Base-by-base conservation (phyloP, 2,888 invertebrate genomes). In the Hyppa rectilinea region DNA sequence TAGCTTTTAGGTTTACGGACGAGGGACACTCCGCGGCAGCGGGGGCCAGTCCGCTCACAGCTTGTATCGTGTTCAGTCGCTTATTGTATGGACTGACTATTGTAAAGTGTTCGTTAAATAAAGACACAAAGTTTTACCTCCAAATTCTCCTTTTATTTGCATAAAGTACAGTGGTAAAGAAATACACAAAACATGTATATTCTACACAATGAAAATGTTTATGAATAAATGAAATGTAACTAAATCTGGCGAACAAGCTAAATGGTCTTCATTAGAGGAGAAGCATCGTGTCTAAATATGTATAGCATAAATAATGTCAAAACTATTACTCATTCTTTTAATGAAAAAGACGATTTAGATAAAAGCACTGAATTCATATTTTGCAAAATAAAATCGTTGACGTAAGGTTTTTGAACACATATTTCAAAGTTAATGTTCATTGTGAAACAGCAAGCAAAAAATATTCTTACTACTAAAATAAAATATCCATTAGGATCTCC, bases 401-500 rank as follows among this genome's bases (percentile, higher is more conserved):
- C 40, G 55, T 60, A 49, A 81, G 70, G 52, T 73, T 68, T 73
- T 71, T 64, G 59, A 66, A 53, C 60, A 61, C 58, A 78, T 81
- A 78, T 71, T 63, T 78, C 78, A 78, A 77, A 59, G 31, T 59
- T 58, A 70, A 78, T 81, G 78, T 62, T 71, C 64, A 65, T 55
- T 81, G 43, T 77, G 71, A 45, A 59, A 71, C 38, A 60, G 45
- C 17, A 65, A 66, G 65, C 31, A 59, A 62, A 61, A 73, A 75
- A 63, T 75, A 60, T 80, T 67, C 68, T 59, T 59, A 59, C 56
- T 62, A 49, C 70, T 65, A 71, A 81, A 77, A 81, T 77, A 65
- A 71, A 81, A 65, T 71, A 80, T 62, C 76, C 76, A 80, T 80
- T 80, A 62, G 7, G 36, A 80, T 77, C 76, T 75, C 58, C 80